Evolutionary conservation across 2,888 invertebrate species (phyloP).

Genomic region (Sisyra nigra): DNA sequence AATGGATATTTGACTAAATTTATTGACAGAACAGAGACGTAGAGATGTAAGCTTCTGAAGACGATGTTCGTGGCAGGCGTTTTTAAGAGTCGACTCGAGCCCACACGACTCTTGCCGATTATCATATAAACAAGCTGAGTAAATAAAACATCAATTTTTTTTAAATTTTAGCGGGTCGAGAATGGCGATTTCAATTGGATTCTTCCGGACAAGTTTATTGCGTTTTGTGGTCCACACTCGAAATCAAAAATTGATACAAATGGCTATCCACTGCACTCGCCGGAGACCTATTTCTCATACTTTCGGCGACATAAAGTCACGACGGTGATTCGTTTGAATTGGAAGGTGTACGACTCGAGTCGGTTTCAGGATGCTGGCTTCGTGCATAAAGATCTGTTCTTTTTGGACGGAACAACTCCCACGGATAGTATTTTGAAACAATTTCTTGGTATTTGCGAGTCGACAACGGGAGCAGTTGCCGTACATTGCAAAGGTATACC

Average conservation of each 20-base stretch:
- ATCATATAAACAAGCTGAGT: too few relatives aligned
- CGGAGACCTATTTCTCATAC: conserved; percentile 86
- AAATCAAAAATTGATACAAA: conserved; percentile 65
- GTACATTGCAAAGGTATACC: conserved; percentile 96
- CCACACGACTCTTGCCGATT: too few relatives aligned
- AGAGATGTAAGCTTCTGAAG: too few relatives aligned
- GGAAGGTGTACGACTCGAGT: conserved; percentile 83
- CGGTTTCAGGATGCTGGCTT: conserved; percentile 85
- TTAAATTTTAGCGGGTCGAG: conserved; percentile 62
- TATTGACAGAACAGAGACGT: too few relatives aligned
- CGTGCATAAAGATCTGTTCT: conserved; percentile 88
- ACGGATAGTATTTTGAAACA: conserved; percentile 74
- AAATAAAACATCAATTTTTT: too few relatives aligned
- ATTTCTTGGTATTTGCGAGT: conserved; percentile 79
- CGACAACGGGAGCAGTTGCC: conserved; percentile 78
- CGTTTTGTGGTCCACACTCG: conserved; percentile 95
- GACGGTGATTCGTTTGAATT: conserved; percentile 76
- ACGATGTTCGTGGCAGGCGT: too few relatives aligned
- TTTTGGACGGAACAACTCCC: conserved; percentile 92
- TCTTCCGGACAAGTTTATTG: conserved; percentile 89
- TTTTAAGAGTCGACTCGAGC: too few relatives aligned
- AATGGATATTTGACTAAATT: too few relatives aligned
- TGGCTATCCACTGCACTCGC: conserved; percentile 81
- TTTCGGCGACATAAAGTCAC: conserved; percentile 76
- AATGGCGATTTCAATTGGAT: conserved; percentile 99